Evolutionary conservation across 2,113 vertebrate species (phyloP).

Genomic region (Pleuronectes platessa): DNA sequence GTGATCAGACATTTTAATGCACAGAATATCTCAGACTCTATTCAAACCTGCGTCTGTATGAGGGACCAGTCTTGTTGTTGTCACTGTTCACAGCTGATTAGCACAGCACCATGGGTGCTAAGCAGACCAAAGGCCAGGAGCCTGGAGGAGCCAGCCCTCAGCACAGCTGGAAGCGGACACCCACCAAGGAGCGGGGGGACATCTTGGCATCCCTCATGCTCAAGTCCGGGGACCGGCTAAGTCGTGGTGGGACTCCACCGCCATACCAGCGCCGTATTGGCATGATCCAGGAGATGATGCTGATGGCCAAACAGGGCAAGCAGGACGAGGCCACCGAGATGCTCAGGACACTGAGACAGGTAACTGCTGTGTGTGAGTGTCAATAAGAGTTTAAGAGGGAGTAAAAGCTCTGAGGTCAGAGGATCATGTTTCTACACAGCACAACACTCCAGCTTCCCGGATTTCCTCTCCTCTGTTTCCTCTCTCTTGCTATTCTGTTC

Average conservation of each 20-base stretch:
- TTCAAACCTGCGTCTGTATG: slow-evolving; percentile 22
- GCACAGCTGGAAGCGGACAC: slow-evolving; percentile 82
- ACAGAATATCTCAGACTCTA: slow-evolving; percentile 7
- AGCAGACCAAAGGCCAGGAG: slow-evolving; percentile 90
- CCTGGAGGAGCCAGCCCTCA: slow-evolving; percentile 82
- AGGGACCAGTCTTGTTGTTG: slow-evolving; percentile 35
- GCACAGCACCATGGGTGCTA: slow-evolving; percentile 87
- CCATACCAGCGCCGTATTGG: slow-evolving; percentile 92
- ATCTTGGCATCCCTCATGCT: slow-evolving; percentile 89
- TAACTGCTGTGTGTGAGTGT: slow-evolving; percentile 59
- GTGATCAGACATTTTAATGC: slow-evolving; percentile 30
- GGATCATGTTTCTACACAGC: background rate
- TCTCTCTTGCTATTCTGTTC: background rate
- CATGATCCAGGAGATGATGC: slow-evolving; percentile 97
- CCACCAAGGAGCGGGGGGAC: slow-evolving; percentile 85
- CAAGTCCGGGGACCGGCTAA: slow-evolving; percentile 89
- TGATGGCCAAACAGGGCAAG: slow-evolving; percentile 91
- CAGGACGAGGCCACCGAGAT: slow-evolving; percentile 94
- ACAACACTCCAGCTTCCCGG: background rate
- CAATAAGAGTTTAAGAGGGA: slow-evolving; percentile 1
- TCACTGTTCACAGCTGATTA: slow-evolving; percentile 28
- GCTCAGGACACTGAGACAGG: slow-evolving; percentile 95
- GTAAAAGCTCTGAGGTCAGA: background rate
- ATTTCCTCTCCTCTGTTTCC: background rate
- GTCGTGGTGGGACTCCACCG: slow-evolving; percentile 83